phyloP scores from a whole-genome alignment of 2,888 invertebrate genomes.

The Stratiomys singularior region DNA sequence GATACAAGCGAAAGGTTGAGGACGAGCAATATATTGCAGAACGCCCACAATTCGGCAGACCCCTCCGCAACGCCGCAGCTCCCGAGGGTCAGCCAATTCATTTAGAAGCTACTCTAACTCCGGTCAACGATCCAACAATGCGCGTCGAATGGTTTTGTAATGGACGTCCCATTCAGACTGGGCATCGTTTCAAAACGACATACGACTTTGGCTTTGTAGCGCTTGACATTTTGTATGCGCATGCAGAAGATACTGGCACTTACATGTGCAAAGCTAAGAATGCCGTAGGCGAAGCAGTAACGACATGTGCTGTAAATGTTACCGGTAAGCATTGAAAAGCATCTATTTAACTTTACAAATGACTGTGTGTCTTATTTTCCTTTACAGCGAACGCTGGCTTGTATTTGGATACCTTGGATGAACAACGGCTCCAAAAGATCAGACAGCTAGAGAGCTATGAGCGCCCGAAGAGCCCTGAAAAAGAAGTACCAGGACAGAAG shows the following conservation, averaged over 20 bases:
- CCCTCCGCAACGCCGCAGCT: slow-evolving; percentile 85
- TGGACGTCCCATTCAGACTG: slow-evolving; percentile 90
- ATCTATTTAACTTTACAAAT: background rate
- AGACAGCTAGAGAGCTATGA: slow-evolving; percentile 85
- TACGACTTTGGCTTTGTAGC: slow-evolving; percentile 98
- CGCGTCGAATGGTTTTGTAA: slow-evolving; percentile 98
- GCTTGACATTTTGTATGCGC: slow-evolving; percentile 94
- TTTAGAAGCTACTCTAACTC: slow-evolving; percentile 93
- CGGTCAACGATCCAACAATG: slow-evolving; percentile 98
- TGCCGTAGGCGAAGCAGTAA: slow-evolving; percentile 94
- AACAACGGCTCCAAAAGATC: slow-evolving; percentile 88
- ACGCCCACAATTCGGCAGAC: slow-evolving; percentile 89
- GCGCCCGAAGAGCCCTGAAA: slow-evolving; percentile 78
- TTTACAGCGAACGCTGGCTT: slow-evolving; percentile 84
- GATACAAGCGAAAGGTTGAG: slow-evolving; percentile 75
- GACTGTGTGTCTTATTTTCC: background rate
- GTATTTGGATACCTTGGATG: slow-evolving; percentile 89
- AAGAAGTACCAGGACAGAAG: slow-evolving; percentile 80
- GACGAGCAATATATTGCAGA: slow-evolving; percentile 83
- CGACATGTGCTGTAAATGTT: slow-evolving; percentile 89
- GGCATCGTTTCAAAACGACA: slow-evolving; percentile 95
- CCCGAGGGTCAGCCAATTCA: slow-evolving; percentile 90
- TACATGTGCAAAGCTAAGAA: slow-evolving; percentile 97
- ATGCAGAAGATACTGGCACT: slow-evolving; percentile 95
- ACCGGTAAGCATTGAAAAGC: slow-evolving; percentile 70